phyloP scores from a whole-genome alignment of 2,113 vertebrate species.

The Diadophis punctatus region DNA sequence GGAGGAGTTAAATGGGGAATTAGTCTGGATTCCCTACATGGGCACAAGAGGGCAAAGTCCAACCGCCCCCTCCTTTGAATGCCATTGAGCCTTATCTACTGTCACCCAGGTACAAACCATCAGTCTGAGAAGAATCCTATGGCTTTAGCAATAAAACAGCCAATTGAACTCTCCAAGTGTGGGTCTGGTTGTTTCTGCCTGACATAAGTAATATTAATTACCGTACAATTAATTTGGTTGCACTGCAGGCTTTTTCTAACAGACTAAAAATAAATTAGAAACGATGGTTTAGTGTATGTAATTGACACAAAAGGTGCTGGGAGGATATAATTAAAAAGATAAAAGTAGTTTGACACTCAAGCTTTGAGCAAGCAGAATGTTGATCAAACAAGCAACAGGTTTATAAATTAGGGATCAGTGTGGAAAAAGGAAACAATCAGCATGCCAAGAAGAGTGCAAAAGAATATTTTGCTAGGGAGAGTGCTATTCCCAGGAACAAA shows the following conservation, averaged over 20 bases:
- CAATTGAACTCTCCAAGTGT: not conserved
- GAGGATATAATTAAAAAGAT: not conserved
- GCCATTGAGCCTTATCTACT: not conserved
- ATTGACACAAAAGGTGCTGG: not conserved
- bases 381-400: not conserved
- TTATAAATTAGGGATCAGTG: not conserved
- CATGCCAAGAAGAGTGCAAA: not conserved
- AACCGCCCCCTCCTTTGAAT: not conserved
- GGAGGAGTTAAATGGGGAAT: not conserved
- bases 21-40: not conserved
- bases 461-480: not conserved
- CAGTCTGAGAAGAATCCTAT: not conserved
- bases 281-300: not conserved
- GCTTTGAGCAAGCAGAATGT: not conserved
- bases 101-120: not conserved
- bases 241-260: not conserved
- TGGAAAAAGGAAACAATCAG: not conserved
- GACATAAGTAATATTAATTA: not conserved
- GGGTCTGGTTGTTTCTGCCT: not conserved
- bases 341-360: not conserved
- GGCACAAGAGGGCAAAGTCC: not conserved
- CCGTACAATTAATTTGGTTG: not conserved
- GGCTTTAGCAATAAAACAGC: not conserved
- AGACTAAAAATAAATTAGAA: not conserved
- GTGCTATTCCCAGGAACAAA: not conserved